phyloP scores from a whole-genome alignment of 1,140 invertebrate genomes.

The Ganaspis sp. region DNA sequence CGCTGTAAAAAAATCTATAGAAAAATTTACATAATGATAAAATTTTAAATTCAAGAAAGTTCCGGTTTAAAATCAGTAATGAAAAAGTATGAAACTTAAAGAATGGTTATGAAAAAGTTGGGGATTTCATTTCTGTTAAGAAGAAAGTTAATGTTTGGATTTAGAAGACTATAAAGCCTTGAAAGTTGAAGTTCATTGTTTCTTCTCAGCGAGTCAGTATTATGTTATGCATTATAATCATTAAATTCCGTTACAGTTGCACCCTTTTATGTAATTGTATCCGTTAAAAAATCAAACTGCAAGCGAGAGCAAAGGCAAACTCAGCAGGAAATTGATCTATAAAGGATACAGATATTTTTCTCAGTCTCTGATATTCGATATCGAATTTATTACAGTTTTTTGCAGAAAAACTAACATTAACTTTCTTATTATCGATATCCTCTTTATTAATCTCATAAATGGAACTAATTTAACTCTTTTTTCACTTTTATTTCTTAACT shows the following conservation, averaged over 20 bases:
- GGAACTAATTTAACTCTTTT: too few relatives aligned
- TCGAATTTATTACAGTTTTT: neutral
- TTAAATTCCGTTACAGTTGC: neutral
- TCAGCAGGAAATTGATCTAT: neutral
- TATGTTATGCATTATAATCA: neutral
- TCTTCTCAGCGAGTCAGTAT: neutral
- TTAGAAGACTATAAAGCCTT: neutral
- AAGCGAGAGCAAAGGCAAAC: neutral
- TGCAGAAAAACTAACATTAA: neutral
- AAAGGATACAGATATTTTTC: neutral
- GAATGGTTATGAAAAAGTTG: neutral
- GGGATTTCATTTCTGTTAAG: neutral
- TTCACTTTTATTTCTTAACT: too few relatives aligned
- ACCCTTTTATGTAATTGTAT: neutral
- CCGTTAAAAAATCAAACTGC: neutral
- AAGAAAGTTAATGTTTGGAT: neutral
- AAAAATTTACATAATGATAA: neutral
- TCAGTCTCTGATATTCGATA: neutral
- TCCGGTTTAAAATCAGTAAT: neutral
- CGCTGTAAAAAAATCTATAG: neutral
- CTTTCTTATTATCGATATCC: too few relatives aligned
- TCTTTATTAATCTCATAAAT: too few relatives aligned
- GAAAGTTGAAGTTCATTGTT: neutral
- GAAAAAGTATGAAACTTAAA: conserved; percentile 2
- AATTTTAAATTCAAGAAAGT: neutral